Percentiles rank a stretch among this genome's conserved stretches.
Evolutionary conservation across 1,140 invertebrate species (phyloP).

Genomic region (Popillia japonica): DNA sequence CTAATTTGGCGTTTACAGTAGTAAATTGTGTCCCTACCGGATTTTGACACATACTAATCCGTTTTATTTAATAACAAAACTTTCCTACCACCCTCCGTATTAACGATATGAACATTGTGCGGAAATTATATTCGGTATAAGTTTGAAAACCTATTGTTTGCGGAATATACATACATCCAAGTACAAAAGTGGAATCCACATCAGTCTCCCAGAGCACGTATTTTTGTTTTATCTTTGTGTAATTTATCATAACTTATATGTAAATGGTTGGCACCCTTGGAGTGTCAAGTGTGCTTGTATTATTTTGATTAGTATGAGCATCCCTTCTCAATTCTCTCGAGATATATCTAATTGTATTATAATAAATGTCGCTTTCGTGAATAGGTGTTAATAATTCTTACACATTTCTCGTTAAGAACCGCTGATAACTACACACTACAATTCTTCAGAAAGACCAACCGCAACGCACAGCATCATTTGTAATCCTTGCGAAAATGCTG

Average conservation of each 20-base stretch:
- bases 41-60: too few species aligned
- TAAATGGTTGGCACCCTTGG: slow-evolving; percentile 45
- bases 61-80: too few species aligned
- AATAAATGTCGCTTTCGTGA: slow-evolving; percentile 38
- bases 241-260: slow-evolving; percentile 52
- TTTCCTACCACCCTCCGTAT: too few species aligned
- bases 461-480: background rate
- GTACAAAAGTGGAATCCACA: too few species aligned
- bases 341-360: slow-evolving; percentile 46
- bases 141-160: background rate
- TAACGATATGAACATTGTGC: too few species aligned
- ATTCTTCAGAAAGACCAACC: too few species aligned
- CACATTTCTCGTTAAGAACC: too few species aligned
- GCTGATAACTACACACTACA: background rate
- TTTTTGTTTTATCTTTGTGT: slow-evolving; percentile 50
- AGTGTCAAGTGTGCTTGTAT: slow-evolving; percentile 53
- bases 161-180: too few species aligned
- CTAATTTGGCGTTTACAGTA: too few species aligned
- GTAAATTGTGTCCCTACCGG: too few species aligned
- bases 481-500: background rate
- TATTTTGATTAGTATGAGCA: slow-evolving; percentile 53
- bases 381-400: too few species aligned
- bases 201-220: slow-evolving; percentile 46
- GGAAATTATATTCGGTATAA: too few species aligned
- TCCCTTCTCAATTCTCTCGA: slow-evolving; percentile 51